These are phyloP conservation scores for Arizona elegans DNA, from an alignment of 2,113 vertebrate genomes.

Conservation along the genomic window DNA sequence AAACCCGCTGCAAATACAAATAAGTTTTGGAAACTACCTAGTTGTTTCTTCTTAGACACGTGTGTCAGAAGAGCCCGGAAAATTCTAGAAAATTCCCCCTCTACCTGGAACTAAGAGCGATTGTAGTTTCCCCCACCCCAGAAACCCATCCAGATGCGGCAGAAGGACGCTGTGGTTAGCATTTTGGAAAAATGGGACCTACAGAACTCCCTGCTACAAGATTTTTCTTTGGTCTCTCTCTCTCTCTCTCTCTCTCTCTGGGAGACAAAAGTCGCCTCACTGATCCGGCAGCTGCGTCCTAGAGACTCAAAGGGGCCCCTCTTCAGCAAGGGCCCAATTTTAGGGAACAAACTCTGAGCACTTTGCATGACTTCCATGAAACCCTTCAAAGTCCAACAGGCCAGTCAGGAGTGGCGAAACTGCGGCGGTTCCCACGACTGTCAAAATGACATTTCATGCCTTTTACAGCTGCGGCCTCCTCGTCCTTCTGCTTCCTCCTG, in stretches of 20 bases:
- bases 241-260: too few relatives aligned
- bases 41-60: background rate
- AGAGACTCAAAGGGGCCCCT: background rate
- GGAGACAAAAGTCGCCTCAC: too few relatives aligned
- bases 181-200: background rate
- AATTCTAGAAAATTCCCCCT: background rate
- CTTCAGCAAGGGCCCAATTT: background rate
- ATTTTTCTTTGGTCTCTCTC: too few relatives aligned
- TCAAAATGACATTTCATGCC: background rate
- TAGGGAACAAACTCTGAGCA: background rate
- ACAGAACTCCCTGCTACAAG: background rate
- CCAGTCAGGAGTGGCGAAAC: background rate
- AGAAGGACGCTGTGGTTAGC: background rate
- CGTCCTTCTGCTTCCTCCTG: background rate
- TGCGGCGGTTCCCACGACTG: background rate
- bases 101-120: background rate
- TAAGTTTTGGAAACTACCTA: background rate
- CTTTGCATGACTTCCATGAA: background rate
- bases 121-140: background rate
- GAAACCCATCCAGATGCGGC: background rate
- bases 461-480: background rate
- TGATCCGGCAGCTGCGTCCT: too few relatives aligned
- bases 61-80: background rate
- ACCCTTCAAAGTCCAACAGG: background rate
- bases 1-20: background rate